Conservation (phyloP, 2,888 invertebrate genomes). For the Limnephilus marmoratus region DNA sequence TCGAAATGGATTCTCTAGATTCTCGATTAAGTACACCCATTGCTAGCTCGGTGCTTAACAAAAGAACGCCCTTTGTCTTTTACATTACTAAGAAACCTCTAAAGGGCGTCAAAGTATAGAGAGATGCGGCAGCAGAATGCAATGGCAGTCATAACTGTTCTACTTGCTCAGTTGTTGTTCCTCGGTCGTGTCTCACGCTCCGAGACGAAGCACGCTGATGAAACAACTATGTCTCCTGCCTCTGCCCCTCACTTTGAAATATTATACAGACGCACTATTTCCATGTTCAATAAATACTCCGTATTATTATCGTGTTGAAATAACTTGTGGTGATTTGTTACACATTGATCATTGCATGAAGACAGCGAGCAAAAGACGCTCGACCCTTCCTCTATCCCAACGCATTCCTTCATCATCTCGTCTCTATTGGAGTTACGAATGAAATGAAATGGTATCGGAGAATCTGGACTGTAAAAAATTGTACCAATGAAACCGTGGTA, state of each 20-base stretch:
- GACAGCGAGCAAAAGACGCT: background rate
- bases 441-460: too few relatives aligned
- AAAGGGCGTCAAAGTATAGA: background rate
- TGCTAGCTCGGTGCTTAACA: background rate
- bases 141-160: background rate
- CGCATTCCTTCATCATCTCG: background rate
- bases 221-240: background rate
- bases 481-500: too few relatives aligned
- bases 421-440: background rate
- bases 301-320: background rate
- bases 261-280: slow-evolving; percentile 18
- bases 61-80: background rate
- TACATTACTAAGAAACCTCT: background rate
- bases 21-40: too few relatives aligned
- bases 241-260: background rate
- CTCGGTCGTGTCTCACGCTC: slow-evolving; percentile 11
- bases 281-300: background rate
- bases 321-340: background rate
- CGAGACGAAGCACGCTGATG: background rate
- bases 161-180: background rate
- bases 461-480: too few relatives aligned
- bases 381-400: background rate
- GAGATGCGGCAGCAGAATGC: background rate
- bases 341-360: slow-evolving; percentile 2
- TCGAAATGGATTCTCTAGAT: too few relatives aligned